Conservation (phyloP, 2,888 invertebrate genomes). For the Tinea pellionella region DNA sequence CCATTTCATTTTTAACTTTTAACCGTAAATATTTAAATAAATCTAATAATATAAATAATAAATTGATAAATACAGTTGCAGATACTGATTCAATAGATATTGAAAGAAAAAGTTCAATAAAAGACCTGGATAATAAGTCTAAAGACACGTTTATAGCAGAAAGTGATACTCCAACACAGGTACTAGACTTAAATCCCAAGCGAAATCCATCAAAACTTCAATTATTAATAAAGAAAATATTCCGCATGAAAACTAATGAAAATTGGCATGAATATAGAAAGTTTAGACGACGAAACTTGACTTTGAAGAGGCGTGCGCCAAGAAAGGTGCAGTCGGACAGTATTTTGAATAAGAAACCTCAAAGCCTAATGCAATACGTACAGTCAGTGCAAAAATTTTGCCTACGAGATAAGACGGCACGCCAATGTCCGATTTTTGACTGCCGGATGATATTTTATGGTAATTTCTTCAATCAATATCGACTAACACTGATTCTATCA, state of each 20-base stretch:
- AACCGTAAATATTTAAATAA: too few species aligned
- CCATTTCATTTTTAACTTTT: too few species aligned
- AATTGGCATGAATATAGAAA: conserved; percentile 19
- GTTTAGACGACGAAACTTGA: conserved; percentile 26
- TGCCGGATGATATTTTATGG: conserved; percentile 49
- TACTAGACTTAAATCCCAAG: too few species aligned
- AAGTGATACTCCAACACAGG: too few species aligned
- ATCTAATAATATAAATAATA: too few species aligned
- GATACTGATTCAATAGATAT: too few species aligned
- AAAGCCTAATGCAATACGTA: conserved; percentile 37
- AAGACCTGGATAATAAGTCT: too few species aligned
- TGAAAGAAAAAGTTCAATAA: too few species aligned
- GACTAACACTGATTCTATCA: too few species aligned
- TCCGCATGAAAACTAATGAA: conserved; percentile 45
- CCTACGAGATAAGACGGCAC: conserved; percentile 42
- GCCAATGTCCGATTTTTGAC: conserved; percentile 48
- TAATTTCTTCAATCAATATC: conserved; percentile 19
- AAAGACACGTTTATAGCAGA: too few species aligned
- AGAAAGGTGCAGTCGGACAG: conserved; percentile 45
- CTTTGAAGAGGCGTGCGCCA: conserved; percentile 36
- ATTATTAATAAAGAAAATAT: conserved; percentile 41
- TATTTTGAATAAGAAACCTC: conserved; percentile 32
- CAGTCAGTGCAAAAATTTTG: conserved; percentile 46
- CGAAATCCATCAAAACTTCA: conserved; percentile 43
- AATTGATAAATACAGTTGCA: too few species aligned